Evolutionary conservation across 2,888 invertebrate genomes (phyloP).

Genomic region (Stramonita haemastoma): DNA sequence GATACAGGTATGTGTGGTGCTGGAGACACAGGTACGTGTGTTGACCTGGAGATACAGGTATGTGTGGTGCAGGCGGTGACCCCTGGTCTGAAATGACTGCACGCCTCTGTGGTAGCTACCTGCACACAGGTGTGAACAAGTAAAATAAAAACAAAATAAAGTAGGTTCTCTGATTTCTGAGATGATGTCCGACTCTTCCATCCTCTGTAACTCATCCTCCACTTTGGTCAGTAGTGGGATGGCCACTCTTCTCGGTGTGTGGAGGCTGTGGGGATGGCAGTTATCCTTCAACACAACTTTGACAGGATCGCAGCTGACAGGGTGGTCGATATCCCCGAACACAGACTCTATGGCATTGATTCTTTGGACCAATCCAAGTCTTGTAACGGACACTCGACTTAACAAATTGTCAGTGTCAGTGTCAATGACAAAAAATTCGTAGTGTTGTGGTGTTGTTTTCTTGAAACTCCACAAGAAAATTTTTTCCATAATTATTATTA

Average conservation of each 20-base stretch:
- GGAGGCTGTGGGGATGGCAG: neutral
- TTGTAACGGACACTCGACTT: neutral
- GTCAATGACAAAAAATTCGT: conserved; percentile 8
- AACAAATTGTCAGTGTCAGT: neutral
- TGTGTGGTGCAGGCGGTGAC: too few species aligned
- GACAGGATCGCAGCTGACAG: too few species aligned
- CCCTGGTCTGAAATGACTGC: too few species aligned
- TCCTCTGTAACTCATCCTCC: neutral
- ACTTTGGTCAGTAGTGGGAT: neutral
- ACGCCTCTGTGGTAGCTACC: too few species aligned
- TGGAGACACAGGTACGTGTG: too few species aligned
- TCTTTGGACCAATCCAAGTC: neutral
- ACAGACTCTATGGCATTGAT: too few species aligned
- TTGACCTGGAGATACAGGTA: too few species aligned
- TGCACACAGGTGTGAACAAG: too few species aligned
- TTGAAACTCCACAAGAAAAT: neutral
- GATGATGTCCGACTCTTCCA: neutral
- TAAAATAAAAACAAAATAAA: too few species aligned
- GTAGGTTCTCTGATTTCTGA: neutral
- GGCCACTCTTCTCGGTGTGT: neutral
- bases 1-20: too few species aligned
- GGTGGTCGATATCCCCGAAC: too few species aligned
- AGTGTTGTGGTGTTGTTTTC: neutral
- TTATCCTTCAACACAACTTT: too few species aligned
- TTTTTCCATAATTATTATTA: neutral